These are phyloP conservation scores for Pheucticus melanocephalus DNA, from an alignment of 2,113 vertebrate genomes.

Conservation along the genomic window DNA sequence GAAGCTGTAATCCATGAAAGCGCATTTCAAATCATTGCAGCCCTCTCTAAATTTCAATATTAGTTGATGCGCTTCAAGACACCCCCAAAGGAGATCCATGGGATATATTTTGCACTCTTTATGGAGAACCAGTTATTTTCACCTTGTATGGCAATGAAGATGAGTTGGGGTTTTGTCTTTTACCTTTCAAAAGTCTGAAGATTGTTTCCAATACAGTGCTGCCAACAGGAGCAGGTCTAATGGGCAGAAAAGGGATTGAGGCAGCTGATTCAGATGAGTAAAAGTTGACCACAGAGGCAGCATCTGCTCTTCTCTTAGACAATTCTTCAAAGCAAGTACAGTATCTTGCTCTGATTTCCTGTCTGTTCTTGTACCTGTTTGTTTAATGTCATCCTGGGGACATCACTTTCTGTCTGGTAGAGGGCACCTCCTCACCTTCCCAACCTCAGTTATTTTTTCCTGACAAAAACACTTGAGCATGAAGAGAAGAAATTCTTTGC, in stretches of 20 bases:
- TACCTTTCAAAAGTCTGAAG: neutral
- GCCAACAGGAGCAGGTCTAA: neutral
- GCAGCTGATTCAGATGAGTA: neutral
- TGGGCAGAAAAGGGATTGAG: neutral
- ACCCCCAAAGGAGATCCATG: neutral
- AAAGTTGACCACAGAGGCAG: neutral
- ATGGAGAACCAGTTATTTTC: neutral
- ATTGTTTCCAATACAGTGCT: neutral
- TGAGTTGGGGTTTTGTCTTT: neutral
- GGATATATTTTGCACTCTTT: neutral
- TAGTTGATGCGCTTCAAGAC: neutral
- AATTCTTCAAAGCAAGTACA: neutral
- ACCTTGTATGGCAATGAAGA: neutral
- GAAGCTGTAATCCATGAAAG: neutral
- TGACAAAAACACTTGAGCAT: neutral
- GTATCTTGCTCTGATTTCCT: neutral
- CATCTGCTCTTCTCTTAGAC: neutral
- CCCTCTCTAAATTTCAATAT: neutral
- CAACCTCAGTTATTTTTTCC: neutral
- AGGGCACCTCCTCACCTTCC: neutral
- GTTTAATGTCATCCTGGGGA: neutral
- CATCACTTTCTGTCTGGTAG: neutral
- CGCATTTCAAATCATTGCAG: neutral
- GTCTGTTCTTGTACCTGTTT: neutral
- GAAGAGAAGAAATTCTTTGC: neutral